Evolutionary conservation across 2,888 invertebrate species (phyloP), one percentile per base, ranked within the genome.

Genomic region (Polietes domitor): DNA sequence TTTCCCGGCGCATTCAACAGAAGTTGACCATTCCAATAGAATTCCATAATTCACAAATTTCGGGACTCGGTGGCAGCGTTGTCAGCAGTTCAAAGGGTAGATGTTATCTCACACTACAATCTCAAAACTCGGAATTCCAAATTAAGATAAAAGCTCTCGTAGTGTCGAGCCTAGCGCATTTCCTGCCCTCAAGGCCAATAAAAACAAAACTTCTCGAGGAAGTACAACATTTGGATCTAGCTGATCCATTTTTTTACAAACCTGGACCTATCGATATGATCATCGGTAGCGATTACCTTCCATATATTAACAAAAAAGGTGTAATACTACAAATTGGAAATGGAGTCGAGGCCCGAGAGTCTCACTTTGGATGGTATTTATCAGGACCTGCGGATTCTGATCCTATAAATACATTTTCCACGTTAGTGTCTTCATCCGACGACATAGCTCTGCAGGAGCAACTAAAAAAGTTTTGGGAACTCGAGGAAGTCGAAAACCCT

Each of bases 181-280:
- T 73, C 47, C 10, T 78, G 50, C 65, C 78, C 4, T 72, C 72
- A 0, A 17, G 24, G 28, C 28, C 28, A 3, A 21, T 21, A 21
- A 24, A 19, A 43, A 15, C 21, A 6, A 24, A 15, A 68, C 12
- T 26, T 21, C 12, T 24, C 19, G 2, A 2, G 24, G 70, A 17
- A 15, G 10, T 68, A 43, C 10, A 61, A n/a, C n/a, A n/a, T n/a
- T n/a, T n/a, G 12, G 37, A 28, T 32, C n/a, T 80, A 2, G 80
- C 80, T n/a, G 80, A 76, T 47, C 76, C 80, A 0, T 19, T 73
- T 15, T 80, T 72, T 72, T 37, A 32, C 2, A 63, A 72, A 43
- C 77, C 72, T 1, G 9, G 63, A 0, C 3, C 50, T 1, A 80
- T 76, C 17, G 77, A 73, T 10, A 72, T 81, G 65, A 72, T 76